These are phyloP conservation scores for Pseudachorutes palmiensis DNA, from an alignment of 1,140 invertebrate species.

Conservation along the genomic window DNA sequence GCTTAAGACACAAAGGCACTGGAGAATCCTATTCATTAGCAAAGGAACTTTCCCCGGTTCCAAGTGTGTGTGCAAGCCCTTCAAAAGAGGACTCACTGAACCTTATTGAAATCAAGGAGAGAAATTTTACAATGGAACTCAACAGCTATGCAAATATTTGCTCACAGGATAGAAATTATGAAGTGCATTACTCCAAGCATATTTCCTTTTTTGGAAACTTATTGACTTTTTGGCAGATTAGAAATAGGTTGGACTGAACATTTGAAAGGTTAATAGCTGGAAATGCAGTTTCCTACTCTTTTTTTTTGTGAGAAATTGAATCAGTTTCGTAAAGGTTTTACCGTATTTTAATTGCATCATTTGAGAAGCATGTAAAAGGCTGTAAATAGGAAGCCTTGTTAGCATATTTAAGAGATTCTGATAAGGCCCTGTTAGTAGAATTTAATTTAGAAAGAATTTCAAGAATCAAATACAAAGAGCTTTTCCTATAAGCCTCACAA, in stretches of 20 bases:
- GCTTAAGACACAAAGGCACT: not conserved
- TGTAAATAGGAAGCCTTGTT: not conserved
- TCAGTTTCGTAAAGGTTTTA: not conserved
- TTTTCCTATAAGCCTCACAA: not conserved
- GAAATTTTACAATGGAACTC: not conserved
- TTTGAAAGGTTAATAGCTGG: not conserved
- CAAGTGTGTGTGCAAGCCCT: not conserved
- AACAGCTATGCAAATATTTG: not conserved
- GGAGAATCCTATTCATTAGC: not conserved
- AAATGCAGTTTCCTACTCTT: not conserved
- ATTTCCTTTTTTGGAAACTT: not conserved
- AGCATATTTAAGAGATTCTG: too few species aligned
- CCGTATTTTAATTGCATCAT: not conserved
- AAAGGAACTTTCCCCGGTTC: not conserved
- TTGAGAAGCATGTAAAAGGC: not conserved
- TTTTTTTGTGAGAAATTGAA: not conserved
- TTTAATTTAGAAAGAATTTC: not conserved
- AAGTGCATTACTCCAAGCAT: not conserved
- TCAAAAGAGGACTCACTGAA: not conserved
- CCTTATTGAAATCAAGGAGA: not conserved
- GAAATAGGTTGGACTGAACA: not conserved
- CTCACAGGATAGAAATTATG: not conserved
- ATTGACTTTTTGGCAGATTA: not conserved
- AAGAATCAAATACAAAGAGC: not conserved
- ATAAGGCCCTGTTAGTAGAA: too few species aligned